These are phyloP conservation scores for Diceros bicornis DNA, from an alignment of 2,797 vertebrate species.

Conservation along the genomic window DNA sequence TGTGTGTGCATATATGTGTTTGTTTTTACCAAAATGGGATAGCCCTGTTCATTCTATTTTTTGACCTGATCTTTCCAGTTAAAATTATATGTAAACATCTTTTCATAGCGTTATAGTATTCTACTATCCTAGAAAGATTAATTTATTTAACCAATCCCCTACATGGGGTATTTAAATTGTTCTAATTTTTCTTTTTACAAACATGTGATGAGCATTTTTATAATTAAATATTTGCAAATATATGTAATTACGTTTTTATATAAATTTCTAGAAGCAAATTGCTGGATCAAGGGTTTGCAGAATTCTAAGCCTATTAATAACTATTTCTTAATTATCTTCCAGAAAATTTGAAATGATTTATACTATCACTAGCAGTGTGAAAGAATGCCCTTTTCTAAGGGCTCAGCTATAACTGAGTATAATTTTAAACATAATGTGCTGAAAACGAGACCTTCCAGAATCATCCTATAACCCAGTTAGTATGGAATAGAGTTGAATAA, in stretches of 20 bases:
- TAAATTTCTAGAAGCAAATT: constrained; percentile 50
- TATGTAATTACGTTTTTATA: constrained; percentile 41
- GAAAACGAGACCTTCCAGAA: background rate
- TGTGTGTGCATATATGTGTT: fast-evolving
- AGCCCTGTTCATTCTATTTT: background rate
- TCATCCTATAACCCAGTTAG: background rate
- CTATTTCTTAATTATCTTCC: constrained; percentile 40
- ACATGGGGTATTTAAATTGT: constrained; percentile 1
- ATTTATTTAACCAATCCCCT: constrained; percentile 35
- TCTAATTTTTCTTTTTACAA: constrained; percentile 59
- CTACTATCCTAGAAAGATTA: background rate
- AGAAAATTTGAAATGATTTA: constrained; percentile 51
- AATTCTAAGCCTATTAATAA: constrained; percentile 44
- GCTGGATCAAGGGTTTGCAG: background rate
- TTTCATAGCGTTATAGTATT: constrained; percentile 36
- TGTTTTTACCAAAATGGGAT: constrained; percentile 31
- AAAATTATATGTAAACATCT: constrained; percentile 29
- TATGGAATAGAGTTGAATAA: background rate
- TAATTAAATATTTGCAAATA: constrained; percentile 57
- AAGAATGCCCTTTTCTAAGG: constrained; percentile 46
- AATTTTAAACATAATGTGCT: constrained; percentile 9
- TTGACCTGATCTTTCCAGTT: constrained; percentile 35
- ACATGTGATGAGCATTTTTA: background rate
- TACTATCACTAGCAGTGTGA: background rate
- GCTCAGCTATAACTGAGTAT: background rate